Base-by-base conservation (phyloP, 2,113 vertebrate genomes). In the Ploceus nigricollis region DNA sequence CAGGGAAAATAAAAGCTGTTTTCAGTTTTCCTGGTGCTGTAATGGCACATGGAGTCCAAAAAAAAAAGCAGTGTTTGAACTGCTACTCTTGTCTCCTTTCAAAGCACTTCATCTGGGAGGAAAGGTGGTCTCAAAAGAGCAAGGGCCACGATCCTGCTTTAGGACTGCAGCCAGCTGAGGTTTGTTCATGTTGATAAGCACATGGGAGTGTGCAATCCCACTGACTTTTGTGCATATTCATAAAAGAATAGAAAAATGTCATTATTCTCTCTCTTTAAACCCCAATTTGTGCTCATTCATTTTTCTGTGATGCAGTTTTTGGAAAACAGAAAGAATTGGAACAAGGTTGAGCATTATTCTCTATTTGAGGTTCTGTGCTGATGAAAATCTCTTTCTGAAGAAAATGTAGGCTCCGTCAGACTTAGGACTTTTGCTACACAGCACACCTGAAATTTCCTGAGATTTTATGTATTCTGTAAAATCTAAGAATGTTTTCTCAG, bases 131-230 rank as follows among this genome's bases (percentile, higher is more conserved):
- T 68, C 25, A 27, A 17, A 13, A 84, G 31, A 73, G 22, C 7
- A 30, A 28, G 9, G 5, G 22, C 4, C 39, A 45, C 7, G 1
- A 2, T 27, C 10, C 50, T 69, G 21, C 31, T 37, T n/a, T 24
- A 53, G 21, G 2, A 6, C 51, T 47, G 19, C 0, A 0, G n/a
- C 9, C 53, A 66, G 21, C 28, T 58, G 65, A 63, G 30, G 33
- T 39, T 45, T 2, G 1, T 23, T 66, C 9, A 12, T 1, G 0
- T 2, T 12, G 15, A n/a, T 16, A 33, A 78, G 20, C 22, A 54
- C 15, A 21, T 2, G 10, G 4, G 27, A 57, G 5, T 10, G 20
- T 39, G 51, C 23, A 90, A 45, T 31, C 13, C 21, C 31, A 30
- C 25, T 56, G 56, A 57, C 11, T 73, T 45, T 7, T 11, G 17